These are phyloP conservation scores for Strigamia transsilvanica DNA, from an alignment of 2,888 invertebrate species.

Conservation along the genomic window DNA sequence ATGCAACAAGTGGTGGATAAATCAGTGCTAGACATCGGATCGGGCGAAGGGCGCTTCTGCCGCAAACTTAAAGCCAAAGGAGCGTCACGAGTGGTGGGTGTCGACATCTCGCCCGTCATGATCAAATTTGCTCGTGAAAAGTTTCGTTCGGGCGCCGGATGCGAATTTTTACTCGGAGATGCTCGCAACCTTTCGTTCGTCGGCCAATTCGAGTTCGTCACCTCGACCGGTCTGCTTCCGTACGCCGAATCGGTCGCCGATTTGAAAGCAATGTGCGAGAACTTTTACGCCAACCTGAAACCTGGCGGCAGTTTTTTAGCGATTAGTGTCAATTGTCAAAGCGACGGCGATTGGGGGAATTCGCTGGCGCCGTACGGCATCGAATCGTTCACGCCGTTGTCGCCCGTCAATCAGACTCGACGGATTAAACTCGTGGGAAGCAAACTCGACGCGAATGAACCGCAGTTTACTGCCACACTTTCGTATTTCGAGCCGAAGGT, in stretches of 20 bases:
- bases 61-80: constrained; percentile 22
- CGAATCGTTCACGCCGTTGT: not conserved
- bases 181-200: not conserved
- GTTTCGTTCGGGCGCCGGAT: not conserved
- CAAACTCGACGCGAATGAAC: not conserved
- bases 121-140: not conserved
- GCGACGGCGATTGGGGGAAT: not conserved
- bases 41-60: constrained; percentile 12
- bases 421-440: not conserved
- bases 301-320: constrained; percentile 7
- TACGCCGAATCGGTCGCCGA: constrained; percentile 12
- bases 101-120: constrained; percentile 13
- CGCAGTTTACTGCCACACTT: not conserved
- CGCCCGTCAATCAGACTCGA: not conserved
- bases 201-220: constrained; percentile 40
- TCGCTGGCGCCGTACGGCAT: constrained; percentile 6
- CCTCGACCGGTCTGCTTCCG: not conserved
- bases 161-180: not conserved
- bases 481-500: not conserved
- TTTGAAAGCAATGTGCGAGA: not conserved
- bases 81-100: constrained; percentile 11
- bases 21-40: constrained; percentile 40
- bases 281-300: constrained; percentile 30
- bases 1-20: not conserved
- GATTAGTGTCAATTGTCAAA: not conserved